Base-by-base conservation (phyloP, 2,888 invertebrate genomes). In the Lypha dubia region DNA sequence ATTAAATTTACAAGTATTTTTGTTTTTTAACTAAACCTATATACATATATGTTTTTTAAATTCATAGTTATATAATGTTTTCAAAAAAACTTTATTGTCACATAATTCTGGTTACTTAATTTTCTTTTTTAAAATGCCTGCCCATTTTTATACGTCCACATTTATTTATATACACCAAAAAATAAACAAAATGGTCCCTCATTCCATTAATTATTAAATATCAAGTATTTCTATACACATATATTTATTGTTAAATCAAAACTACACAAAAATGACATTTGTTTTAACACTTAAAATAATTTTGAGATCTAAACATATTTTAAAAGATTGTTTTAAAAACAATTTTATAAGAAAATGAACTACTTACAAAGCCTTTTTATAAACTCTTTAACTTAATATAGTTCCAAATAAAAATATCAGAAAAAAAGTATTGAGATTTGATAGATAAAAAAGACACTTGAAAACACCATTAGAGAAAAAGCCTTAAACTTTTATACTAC, bases 261-360 rank as follows among this genome's bases (percentile, higher is more conserved):
- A 75, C 22, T 24, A 56, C 22, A 53, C 22, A 53, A 56, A 56
- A 65, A 74, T n/a, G 15, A 60, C 32, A 53, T 51, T 62, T 49
- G 41, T 56, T 70, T 70, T 35, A 56, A 56, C 35, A 71, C 38
- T 71, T 41, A 46, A 68, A 60, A 0, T 71, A 71, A n/a, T 56
- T 56, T 65, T 79, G 71, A 71, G 63, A 41, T 15, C 28, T 38
- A 65, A 58, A 60, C n/a, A 44, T 41, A 79, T 58, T 41, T 44
- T 65, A 71, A 41, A 60, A 11, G 8, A 62, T 76, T 76, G 70
- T 82, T 82, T 75, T 82, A 70, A 82, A 82, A 76, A 75, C 75
- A 75, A 63, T 49, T n/a, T 76, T 71, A 70, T 56, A 35, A 63
- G 74, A 60, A 51, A 41, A 46, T 53, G 1, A 35, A 62, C 41